These are phyloP conservation scores for Trogon melanurus DNA, from an alignment of 2,113 vertebrate genomes.

Conservation along the genomic window DNA sequence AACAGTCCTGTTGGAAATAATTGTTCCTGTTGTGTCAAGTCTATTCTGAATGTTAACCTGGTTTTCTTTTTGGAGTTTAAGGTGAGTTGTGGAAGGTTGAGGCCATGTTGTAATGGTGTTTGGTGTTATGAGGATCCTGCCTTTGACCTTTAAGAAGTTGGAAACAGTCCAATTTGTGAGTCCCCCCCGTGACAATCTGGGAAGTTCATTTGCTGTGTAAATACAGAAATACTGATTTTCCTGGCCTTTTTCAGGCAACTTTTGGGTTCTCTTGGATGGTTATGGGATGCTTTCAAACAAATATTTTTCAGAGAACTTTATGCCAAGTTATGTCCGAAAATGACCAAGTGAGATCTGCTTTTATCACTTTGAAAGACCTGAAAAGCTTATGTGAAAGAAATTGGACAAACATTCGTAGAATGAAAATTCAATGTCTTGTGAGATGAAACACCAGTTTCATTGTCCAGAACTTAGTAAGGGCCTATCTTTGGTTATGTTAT, in stretches of 20 bases:
- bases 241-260: background rate
- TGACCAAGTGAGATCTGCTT: background rate
- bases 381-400: background rate
- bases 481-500: background rate
- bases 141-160: background rate
- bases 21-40: background rate
- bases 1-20: background rate
- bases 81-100: background rate
- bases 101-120: background rate
- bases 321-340: background rate
- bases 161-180: background rate
- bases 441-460: background rate
- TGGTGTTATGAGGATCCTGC: background rate
- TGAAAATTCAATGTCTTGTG: background rate
- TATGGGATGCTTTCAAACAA: background rate
- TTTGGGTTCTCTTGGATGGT: background rate
- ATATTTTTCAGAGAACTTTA: background rate
- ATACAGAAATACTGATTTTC: background rate
- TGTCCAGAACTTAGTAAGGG: background rate
- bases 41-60: background rate
- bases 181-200: fast-evolving
- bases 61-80: background rate
- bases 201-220: background rate
- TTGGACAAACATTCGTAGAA: background rate
- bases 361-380: background rate